A percentile compares a stretch with the other conserved stretches of the same genome.
These are phyloP conservation scores for Sander vitreus DNA, from an alignment of 2,113 vertebrate genomes.

Conservation along the genomic window DNA sequence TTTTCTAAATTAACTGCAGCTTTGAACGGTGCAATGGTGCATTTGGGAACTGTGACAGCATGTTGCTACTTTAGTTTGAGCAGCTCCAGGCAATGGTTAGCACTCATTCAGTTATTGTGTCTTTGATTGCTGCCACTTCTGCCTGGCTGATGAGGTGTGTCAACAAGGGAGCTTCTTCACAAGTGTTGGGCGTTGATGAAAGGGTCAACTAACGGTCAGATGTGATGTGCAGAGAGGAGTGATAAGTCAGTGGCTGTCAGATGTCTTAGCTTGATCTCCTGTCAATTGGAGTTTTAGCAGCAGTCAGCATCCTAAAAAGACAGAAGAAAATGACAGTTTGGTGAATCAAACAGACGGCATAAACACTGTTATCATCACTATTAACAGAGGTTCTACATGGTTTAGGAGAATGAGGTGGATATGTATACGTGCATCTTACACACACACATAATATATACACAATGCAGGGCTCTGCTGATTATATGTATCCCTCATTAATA, in stretches of 20 bases:
- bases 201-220: slow-evolving; percentile 65
- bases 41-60: slow-evolving; percentile 56
- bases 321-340: slow-evolving; percentile 31
- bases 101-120: slow-evolving; percentile 52
- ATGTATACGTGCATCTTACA: background rate
- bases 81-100: slow-evolving; percentile 57
- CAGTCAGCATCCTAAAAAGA: slow-evolving; percentile 68
- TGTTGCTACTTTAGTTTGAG: slow-evolving; percentile 57
- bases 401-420: slow-evolving; percentile 22
- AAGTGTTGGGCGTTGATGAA: slow-evolving; percentile 47
- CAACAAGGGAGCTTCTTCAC: slow-evolving; percentile 40
- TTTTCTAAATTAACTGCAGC: slow-evolving; percentile 51
- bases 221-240: slow-evolving; percentile 39
- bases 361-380: background rate
- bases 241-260: slow-evolving; percentile 59
- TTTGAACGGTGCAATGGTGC: slow-evolving; percentile 42
- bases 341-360: slow-evolving; percentile 7
- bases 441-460: background rate
- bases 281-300: slow-evolving; percentile 35
- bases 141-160: slow-evolving; percentile 51
- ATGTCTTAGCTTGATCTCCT: slow-evolving; percentile 46
- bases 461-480: slow-evolving; percentile 10
- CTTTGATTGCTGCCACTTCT: slow-evolving; percentile 44
- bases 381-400: slow-evolving; percentile 12
- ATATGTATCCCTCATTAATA: slow-evolving; percentile 40